Conservation (phyloP, 2,888 invertebrate species). For the Meghimatium bilineatum region DNA sequence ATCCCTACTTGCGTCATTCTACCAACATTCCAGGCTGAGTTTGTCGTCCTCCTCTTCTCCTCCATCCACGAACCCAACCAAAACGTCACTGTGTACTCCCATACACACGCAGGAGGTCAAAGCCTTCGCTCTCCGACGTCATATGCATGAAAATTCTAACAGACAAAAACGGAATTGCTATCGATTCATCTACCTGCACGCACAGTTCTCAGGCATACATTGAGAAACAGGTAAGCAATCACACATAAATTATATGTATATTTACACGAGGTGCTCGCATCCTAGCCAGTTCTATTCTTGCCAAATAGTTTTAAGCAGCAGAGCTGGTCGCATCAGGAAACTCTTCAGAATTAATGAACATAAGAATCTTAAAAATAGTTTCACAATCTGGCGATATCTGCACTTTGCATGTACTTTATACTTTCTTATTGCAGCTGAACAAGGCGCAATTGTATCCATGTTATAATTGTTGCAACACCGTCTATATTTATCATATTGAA, state of each 20-base stretch:
- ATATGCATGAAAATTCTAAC: neutral
- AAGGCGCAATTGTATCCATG: too few species aligned
- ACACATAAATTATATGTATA: too few species aligned
- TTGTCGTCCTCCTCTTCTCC: neutral
- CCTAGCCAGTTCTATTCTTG: slow-evolving; percentile 12
- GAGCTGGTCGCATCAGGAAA: neutral
- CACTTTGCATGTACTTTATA: too few species aligned
- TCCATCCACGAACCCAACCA: neutral
- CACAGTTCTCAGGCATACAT: neutral
- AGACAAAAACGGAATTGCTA: slow-evolving; percentile 42
- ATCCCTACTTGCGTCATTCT: slow-evolving; percentile 14
- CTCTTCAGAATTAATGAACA: neutral
- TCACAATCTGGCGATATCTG: too few species aligned
- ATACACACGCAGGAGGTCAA: neutral
- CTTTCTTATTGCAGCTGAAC: too few species aligned
- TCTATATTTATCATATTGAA: too few species aligned
- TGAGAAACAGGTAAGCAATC: slow-evolving; percentile 12
- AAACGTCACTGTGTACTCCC: slow-evolving; percentile 25
- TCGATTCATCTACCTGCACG: neutral
- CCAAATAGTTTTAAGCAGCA: neutral
- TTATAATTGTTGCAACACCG: too few species aligned
- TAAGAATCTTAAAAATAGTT: neutral
- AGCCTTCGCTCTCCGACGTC: slow-evolving; percentile 19
- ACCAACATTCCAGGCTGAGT: neutral
- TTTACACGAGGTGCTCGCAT: neutral